A percentile compares a stretch with the other conserved stretches of the same genome.
Evolutionary conservation across 2,113 vertebrate species (phyloP).

Genomic region (Sclerurus mexicanus): DNA sequence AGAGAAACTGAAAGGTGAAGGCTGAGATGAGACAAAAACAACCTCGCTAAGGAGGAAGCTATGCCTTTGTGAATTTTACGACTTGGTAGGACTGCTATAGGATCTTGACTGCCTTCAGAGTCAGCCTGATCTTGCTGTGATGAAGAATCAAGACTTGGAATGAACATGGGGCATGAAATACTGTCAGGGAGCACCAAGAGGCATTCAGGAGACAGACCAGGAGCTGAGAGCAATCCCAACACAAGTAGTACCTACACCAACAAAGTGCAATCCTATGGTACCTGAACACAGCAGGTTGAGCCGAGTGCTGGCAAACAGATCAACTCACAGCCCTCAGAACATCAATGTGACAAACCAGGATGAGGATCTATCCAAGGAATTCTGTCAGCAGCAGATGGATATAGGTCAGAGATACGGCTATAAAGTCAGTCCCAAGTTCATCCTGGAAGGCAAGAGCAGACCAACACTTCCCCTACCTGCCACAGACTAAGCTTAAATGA

Average conservation of each 20-base stretch:
- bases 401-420: rapidly evolving
- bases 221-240: neutral
- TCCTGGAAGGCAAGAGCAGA: rapidly evolving
- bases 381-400: neutral
- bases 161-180: neutral
- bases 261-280: neutral
- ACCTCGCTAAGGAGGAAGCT: neutral
- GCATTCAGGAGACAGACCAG: rapidly evolving
- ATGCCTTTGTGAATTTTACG: neutral
- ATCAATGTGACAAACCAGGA: neutral
- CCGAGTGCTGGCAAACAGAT: neutral
- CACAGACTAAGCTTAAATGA: neutral
- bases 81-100: neutral
- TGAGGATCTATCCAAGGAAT: neutral
- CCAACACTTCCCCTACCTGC: neutral
- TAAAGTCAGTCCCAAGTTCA: rapidly evolving
- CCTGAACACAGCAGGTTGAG: neutral
- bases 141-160: neutral
- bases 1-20: neutral
- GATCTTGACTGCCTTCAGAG: neutral
- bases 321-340: rapidly evolving
- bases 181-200: neutral
- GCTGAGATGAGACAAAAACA: neutral
- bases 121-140: no score
- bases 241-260: rapidly evolving